phyloP scores from a whole-genome alignment of 2,888 invertebrate genomes.

The Seira sanloemensis region DNA sequence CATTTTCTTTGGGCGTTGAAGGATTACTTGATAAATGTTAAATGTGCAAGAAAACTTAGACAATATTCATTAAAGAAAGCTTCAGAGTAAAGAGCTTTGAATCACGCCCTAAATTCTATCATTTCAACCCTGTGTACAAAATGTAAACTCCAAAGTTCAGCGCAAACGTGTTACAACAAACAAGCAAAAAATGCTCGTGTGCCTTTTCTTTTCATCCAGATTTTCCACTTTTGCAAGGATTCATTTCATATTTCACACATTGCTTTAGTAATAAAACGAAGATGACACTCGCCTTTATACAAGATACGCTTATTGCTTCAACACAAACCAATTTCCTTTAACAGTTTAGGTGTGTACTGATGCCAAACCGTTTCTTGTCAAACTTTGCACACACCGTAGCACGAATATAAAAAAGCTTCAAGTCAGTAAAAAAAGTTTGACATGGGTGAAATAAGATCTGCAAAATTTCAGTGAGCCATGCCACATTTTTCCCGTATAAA shows the following conservation, averaged over 20 bases:
- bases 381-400: not conserved
- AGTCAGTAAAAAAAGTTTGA: not conserved
- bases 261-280: too few relatives aligned
- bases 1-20: too few relatives aligned
- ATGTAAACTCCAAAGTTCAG: too few relatives aligned
- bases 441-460: not conserved
- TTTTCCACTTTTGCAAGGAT: slow-evolving; percentile 10
- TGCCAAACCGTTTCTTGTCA: not conserved
- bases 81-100: slow-evolving; percentile 1
- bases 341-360: not conserved
- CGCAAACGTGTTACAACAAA: too few relatives aligned
- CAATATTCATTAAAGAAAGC: slow-evolving; percentile 15
- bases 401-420: not conserved
- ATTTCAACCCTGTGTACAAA: not conserved
- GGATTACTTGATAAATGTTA: slow-evolving; percentile 20
- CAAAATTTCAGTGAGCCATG: not conserved
- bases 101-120: slow-evolving; percentile 55
- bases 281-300: slow-evolving; percentile 20
- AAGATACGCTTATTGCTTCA: not conserved
- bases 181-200: too few relatives aligned
- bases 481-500: too few relatives aligned
- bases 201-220: slow-evolving; percentile 29
- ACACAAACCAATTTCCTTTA: not conserved
- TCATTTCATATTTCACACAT: too few relatives aligned
- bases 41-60: slow-evolving; percentile 28